These are phyloP conservation scores for Stegastes partitus DNA, from an alignment of 2,113 vertebrate genomes.

Conservation along the genomic window DNA sequence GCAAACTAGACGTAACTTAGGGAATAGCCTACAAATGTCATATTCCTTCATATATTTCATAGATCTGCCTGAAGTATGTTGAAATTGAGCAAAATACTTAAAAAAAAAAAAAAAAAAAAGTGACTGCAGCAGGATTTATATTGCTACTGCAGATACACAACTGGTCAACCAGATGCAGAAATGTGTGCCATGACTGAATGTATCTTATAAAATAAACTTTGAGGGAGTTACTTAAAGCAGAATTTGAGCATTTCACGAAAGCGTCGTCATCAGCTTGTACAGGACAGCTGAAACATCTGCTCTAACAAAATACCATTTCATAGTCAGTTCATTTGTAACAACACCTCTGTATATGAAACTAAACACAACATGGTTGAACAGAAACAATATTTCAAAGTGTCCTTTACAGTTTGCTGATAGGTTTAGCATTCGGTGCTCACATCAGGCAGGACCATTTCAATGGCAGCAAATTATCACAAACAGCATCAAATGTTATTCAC, in stretches of 20 bases:
- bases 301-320: constrained; percentile 23
- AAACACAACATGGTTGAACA: constrained; percentile 11
- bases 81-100: constrained; percentile 11
- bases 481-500: constrained; percentile 37
- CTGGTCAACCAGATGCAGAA: not conserved
- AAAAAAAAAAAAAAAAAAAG: constrained; percentile 7
- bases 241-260: constrained; percentile 12
- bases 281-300: constrained; percentile 14
- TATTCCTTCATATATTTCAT: not conserved
- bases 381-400: not conserved
- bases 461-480: constrained; percentile 41
- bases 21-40: constrained; percentile 33
- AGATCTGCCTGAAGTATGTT: constrained; percentile 8
- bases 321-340: constrained; percentile 2
- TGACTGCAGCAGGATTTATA: not conserved
- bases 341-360: constrained; percentile 19
- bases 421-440: constrained; percentile 29
- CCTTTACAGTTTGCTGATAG: constrained; percentile 8
- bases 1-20: constrained; percentile 1
- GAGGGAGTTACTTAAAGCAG: not conserved
- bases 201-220: not conserved
- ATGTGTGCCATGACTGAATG: not conserved
- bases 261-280: constrained; percentile 17
- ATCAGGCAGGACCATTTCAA: constrained; percentile 19
- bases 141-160: not conserved